These are phyloP conservation scores for Girardia tigrina DNA, from an alignment of 2,888 invertebrate genomes.

Conservation along the genomic window DNA sequence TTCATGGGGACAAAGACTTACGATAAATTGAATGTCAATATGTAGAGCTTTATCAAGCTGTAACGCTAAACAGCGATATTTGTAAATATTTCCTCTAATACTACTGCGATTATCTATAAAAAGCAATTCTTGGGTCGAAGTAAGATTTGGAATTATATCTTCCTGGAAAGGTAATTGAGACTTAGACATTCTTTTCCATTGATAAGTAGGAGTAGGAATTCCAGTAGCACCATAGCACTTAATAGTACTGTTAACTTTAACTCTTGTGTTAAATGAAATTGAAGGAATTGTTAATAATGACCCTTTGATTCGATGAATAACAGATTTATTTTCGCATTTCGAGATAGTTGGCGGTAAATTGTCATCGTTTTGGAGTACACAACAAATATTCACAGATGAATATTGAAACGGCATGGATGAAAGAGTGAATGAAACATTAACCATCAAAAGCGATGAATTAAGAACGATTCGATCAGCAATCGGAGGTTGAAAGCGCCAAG, in stretches of 20 bases:
- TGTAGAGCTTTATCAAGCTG: not conserved
- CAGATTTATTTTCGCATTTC: not conserved
- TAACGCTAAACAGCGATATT: not conserved
- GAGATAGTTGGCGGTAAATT: not conserved
- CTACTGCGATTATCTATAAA: not conserved
- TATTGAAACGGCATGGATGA: not conserved
- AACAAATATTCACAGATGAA: not conserved
- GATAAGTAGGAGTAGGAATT: not conserved
- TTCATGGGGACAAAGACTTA: not conserved
- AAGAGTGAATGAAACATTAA: not conserved
- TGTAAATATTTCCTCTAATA: not conserved
- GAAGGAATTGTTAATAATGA: not conserved
- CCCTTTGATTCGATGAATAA: not conserved
- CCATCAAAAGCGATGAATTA: not conserved
- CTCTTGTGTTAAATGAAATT: not conserved
- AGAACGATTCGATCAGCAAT: not conserved
- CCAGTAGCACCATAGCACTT: not conserved
- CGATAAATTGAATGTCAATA: not conserved
- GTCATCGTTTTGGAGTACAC: not conserved
- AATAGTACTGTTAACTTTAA: not conserved
- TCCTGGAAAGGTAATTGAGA: not conserved
- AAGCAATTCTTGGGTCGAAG: not conserved
- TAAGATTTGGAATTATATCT: not conserved
- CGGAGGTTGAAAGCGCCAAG: not conserved
- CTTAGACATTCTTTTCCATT: not conserved